A percentile compares a stretch with the other conserved stretches of the same genome.
phyloP scores from a whole-genome alignment of 2,113 vertebrate genomes.

The Aplodontia rufa region DNA sequence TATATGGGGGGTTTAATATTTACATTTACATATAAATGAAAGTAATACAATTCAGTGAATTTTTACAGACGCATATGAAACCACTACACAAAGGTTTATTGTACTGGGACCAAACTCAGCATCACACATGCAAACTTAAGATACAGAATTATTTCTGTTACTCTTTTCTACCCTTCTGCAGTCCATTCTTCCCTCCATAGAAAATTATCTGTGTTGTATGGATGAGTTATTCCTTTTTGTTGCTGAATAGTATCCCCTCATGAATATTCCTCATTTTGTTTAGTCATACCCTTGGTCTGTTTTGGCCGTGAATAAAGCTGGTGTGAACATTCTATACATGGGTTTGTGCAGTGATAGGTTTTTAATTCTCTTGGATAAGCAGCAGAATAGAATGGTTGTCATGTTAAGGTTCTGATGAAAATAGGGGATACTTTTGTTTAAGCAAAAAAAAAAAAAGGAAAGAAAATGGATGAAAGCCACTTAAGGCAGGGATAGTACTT shows the following conservation, averaged over 20 bases:
- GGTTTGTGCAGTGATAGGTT: background rate
- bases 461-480: background rate
- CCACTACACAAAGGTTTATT: background rate
- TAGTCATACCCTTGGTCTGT: background rate
- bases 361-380: slow-evolving; percentile 31
- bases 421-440: background rate
- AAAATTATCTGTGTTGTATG: slow-evolving; percentile 17
- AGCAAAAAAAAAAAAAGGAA: background rate
- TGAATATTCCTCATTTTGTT: slow-evolving; percentile 19
- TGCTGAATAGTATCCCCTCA: background rate
- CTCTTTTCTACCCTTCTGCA: background rate
- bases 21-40: background rate
- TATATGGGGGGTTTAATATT: background rate
- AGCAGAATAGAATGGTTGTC: background rate
- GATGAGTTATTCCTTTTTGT: background rate
- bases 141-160: slow-evolving; percentile 10
- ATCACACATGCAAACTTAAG: background rate
- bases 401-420: background rate
- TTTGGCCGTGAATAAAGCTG: slow-evolving; percentile 8
- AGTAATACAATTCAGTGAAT: background rate
- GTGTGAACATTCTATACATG: background rate
- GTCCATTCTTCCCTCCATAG: background rate
- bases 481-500: background rate
- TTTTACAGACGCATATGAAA: slow-evolving; percentile 26
- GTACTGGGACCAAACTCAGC: background rate